Conservation (phyloP, 2,113 vertebrate genomes). For the Todiramphus saurophagus region DNA sequence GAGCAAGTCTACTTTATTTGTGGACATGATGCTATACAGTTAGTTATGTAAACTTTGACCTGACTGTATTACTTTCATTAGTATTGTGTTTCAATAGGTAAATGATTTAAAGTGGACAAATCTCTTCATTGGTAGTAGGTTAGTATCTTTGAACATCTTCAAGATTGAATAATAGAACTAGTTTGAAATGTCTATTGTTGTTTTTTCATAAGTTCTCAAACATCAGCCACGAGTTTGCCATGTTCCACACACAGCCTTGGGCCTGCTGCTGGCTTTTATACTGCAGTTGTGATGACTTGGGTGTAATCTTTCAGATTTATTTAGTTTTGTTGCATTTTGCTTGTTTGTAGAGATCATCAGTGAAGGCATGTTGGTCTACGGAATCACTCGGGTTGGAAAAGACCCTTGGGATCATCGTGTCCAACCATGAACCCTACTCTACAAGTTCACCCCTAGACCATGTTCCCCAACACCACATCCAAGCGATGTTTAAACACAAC, state of each 20-base stretch:
- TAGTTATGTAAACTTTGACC: background rate
- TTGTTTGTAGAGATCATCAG: background rate
- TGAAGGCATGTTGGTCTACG: background rate
- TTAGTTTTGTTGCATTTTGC: background rate
- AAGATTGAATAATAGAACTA: background rate
- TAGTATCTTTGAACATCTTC: background rate
- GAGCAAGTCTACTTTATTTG: background rate
- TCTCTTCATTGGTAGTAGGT: background rate
- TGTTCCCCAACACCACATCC: no score
- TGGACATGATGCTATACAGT: background rate
- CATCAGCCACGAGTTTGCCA: background rate
- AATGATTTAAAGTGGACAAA: background rate
- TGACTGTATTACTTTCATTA: background rate
- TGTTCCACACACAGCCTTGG: background rate
- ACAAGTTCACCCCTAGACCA: no score
- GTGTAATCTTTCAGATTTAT: background rate
- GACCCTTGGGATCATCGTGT: no score
- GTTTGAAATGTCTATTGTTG: background rate
- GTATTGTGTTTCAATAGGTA: background rate
- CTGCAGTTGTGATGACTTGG: background rate
- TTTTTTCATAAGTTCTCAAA: background rate
- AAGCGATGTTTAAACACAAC: no score
- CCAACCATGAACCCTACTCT: no score
- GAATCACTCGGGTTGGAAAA: no score
- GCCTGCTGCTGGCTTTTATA: background rate